Percentiles rank a stretch among this genome's conserved stretches.
Evolutionary conservation across 2,888 invertebrate species (phyloP).

Genomic region (Chalcosyrphus nemorum): DNA sequence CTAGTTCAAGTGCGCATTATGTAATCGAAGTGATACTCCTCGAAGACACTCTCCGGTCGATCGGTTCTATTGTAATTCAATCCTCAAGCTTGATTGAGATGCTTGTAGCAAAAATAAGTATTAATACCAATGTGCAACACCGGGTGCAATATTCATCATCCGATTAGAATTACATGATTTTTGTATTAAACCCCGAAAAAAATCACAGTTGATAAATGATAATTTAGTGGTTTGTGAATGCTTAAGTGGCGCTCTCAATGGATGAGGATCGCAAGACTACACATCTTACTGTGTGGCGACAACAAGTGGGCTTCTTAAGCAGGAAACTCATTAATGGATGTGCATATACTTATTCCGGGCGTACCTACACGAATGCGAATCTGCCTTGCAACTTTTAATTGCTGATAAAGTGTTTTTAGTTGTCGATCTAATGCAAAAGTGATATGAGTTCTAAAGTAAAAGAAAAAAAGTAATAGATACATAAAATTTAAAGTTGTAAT

Average conservation of each 20-base stretch:
- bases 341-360: not conserved
- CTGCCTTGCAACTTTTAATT: constrained; percentile 42
- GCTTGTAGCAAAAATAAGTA: constrained; percentile 30
- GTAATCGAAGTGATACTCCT: constrained; percentile 26
- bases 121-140: not conserved
- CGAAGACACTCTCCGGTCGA: constrained; percentile 10
- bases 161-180: constrained; percentile 18
- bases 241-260: constrained; percentile 69
- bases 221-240: constrained; percentile 34
- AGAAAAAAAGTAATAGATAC: not conserved
- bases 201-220: constrained; percentile 16
- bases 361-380: constrained; percentile 23
- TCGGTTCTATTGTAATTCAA: constrained; percentile 42
- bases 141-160: constrained; percentile 10
- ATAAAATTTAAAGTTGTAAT: too few relatives aligned
- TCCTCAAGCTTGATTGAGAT: not conserved
- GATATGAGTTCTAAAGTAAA: not conserved
- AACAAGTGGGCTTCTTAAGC: constrained; percentile 45
- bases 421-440: constrained; percentile 14
- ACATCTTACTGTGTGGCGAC: constrained; percentile 22
- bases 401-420: constrained; percentile 14
- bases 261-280: constrained; percentile 13
- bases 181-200: constrained; percentile 34
- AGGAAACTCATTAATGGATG: constrained; percentile 66
- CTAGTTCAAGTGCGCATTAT: constrained; percentile 41